Conservation (phyloP, 2,888 invertebrate genomes). For the Linnaemya vulpina region DNA sequence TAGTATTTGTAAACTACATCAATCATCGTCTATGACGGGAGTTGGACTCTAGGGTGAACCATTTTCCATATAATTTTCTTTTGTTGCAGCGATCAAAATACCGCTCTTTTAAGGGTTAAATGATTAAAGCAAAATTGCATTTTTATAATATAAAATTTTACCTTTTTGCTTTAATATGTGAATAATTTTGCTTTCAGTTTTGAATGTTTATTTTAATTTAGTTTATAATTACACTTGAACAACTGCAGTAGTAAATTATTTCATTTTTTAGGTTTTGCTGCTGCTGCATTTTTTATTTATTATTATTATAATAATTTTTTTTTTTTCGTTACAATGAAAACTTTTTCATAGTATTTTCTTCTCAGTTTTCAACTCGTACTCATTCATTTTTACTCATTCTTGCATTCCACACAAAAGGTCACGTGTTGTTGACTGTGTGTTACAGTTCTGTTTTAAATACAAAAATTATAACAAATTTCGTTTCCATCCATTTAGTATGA, state of each 20-base stretch:
- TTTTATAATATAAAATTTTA: slow-evolving; percentile 38
- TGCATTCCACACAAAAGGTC: slow-evolving; percentile 55
- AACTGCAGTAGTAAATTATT: slow-evolving; percentile 42
- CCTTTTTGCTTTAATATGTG: slow-evolving; percentile 42
- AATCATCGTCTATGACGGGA: too few species aligned
- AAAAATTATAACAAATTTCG: slow-evolving; percentile 43
- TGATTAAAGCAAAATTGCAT: background rate
- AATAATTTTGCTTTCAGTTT: slow-evolving; percentile 39
- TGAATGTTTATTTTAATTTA: slow-evolving; percentile 56
- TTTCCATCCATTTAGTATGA: slow-evolving; percentile 22
- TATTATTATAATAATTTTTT: too few species aligned
- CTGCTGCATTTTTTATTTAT: background rate
- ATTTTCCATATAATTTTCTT: too few species aligned
- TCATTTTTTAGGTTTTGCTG: background rate
- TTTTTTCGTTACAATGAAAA: slow-evolving; percentile 27
- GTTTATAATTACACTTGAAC: slow-evolving; percentile 54
- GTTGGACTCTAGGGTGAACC: too few species aligned
- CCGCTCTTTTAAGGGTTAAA: background rate
- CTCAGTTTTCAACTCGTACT: slow-evolving; percentile 16
- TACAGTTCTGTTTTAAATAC: slow-evolving; percentile 32
- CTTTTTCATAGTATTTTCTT: slow-evolving; percentile 24
- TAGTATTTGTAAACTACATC: too few species aligned
- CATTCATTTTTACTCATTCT: slow-evolving; percentile 21
- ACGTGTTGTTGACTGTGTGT: slow-evolving; percentile 58
- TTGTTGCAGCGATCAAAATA: background rate